Conservation (phyloP, 2,113 vertebrate genomes). For the Spea bombifrons region DNA sequence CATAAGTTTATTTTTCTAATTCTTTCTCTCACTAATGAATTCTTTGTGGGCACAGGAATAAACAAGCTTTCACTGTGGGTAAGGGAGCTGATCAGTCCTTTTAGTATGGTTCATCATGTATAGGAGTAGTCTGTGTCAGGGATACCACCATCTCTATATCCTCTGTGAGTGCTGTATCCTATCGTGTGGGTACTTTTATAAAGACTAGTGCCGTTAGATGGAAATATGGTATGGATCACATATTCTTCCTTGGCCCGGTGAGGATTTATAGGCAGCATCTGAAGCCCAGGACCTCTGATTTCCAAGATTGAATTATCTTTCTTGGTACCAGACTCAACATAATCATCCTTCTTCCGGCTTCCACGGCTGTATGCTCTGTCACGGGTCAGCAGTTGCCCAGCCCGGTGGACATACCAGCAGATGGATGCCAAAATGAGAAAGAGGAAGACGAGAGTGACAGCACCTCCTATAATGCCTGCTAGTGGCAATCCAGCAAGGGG, state of each 20-base stretch:
- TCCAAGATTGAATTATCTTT: constrained; percentile 91
- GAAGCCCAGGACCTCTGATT: constrained; percentile 80
- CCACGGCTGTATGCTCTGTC: constrained; percentile 75
- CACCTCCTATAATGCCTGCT: constrained; percentile 82
- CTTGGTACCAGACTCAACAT: constrained; percentile 88
- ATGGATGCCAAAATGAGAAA: constrained; percentile 78
- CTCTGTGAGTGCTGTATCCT: constrained; percentile 81
- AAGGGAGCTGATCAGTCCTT: constrained; percentile 33
- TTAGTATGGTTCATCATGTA: constrained; percentile 69
- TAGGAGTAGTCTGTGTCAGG: constrained; percentile 88
- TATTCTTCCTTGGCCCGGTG: constrained; percentile 82
- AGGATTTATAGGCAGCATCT: constrained; percentile 83
- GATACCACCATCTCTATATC: constrained; percentile 84
- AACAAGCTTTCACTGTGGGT: constrained; percentile 27
- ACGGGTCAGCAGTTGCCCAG: constrained; percentile 71
- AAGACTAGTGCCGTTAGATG: constrained; percentile 85
- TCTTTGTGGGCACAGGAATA: constrained; percentile 19
- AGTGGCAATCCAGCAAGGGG: constrained; percentile 72
- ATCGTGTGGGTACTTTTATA: constrained; percentile 80
- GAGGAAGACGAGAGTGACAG: constrained; percentile 80
- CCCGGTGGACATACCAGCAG: constrained; percentile 82
- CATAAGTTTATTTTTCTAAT: constrained; percentile 32
- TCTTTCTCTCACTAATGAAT: constrained; percentile 25
- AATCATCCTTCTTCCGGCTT: constrained; percentile 79
- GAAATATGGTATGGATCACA: constrained; percentile 89